These are phyloP conservation scores for Camponotus fellah DNA, from an alignment of 2,888 invertebrate genomes.

Conservation along the genomic window DNA sequence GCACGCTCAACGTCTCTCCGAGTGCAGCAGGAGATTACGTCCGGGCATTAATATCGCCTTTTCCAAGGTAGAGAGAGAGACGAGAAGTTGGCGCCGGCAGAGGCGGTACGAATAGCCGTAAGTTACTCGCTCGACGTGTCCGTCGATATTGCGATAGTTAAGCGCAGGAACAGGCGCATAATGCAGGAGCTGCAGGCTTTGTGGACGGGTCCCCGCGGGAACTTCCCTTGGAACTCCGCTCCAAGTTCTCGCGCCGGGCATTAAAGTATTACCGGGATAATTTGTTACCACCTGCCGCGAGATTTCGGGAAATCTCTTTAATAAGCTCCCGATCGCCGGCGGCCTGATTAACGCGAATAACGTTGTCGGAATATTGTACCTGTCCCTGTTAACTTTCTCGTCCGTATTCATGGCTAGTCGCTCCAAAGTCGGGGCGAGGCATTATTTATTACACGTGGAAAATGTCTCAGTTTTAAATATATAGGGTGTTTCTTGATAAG, in stretches of 20 bases:
- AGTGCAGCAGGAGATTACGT: constrained; percentile 68
- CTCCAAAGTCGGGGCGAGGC: not conserved
- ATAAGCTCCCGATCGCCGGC: constrained; percentile 59
- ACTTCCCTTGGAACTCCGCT: constrained; percentile 44
- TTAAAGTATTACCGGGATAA: constrained; percentile 71
- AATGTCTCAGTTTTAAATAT: too few relatives aligned
- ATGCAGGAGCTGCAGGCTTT: constrained; percentile 57
- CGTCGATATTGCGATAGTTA: constrained; percentile 75
- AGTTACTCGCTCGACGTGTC: constrained; percentile 68
- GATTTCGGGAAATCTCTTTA: constrained; percentile 61
- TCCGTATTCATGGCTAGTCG: not conserved
- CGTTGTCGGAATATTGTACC: constrained; percentile 48
- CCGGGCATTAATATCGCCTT: constrained; percentile 72
- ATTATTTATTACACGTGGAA: not conserved
- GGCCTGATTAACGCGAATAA: constrained; percentile 52
- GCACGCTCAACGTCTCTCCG: constrained; percentile 55
- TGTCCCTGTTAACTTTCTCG: constrained; percentile 33
- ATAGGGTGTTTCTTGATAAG: too few relatives aligned
- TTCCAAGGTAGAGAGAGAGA: constrained; percentile 42
- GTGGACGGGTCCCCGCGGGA: constrained; percentile 59
- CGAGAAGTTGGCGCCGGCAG: constrained; percentile 45
- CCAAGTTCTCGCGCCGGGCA: constrained; percentile 62
- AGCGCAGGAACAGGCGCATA: constrained; percentile 65
- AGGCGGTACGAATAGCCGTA: constrained; percentile 70
- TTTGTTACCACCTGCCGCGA: constrained; percentile 67